phyloP scores from a whole-genome alignment of 2,113 vertebrate species.

The Tragulus kanchil region DNA sequence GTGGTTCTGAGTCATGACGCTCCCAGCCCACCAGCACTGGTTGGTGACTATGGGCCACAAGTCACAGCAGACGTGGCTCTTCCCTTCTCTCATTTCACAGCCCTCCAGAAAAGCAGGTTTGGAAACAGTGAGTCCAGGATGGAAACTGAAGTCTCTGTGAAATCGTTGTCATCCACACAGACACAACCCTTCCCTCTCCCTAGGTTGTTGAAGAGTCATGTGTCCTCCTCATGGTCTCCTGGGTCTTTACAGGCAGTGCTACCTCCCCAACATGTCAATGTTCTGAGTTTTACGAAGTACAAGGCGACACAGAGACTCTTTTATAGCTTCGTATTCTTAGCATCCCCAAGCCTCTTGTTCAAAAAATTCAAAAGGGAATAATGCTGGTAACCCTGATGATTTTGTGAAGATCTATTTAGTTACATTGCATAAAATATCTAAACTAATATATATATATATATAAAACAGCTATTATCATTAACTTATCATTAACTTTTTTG shows the following conservation, averaged over 20 bases:
- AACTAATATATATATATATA: background rate
- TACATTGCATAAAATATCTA: background rate
- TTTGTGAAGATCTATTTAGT: background rate
- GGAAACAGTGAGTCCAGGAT: background rate
- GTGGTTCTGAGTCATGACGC: background rate
- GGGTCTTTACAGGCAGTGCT: background rate
- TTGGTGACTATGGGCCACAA: background rate
- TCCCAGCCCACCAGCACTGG: accelerated
- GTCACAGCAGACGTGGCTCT: accelerated
- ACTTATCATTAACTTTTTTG: too few species aligned
- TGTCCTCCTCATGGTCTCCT: background rate
- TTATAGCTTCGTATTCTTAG: background rate
- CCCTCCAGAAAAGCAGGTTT: background rate
- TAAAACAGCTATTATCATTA: background rate
- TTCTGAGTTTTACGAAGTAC: background rate
- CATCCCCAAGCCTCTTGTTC: background rate
- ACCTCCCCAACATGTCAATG: background rate
- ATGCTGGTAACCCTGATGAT: background rate
- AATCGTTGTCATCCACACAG: background rate
- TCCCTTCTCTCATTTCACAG: background rate
- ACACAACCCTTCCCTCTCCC: background rate
- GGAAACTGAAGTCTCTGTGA: background rate
- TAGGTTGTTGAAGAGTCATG: background rate
- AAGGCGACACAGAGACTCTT: background rate
- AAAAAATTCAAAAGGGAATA: background rate